Percentiles rank a stretch among this genome's conserved stretches.
These are phyloP conservation scores for Pocota personata DNA, from an alignment of 2,888 invertebrate genomes.

Conservation along the genomic window DNA sequence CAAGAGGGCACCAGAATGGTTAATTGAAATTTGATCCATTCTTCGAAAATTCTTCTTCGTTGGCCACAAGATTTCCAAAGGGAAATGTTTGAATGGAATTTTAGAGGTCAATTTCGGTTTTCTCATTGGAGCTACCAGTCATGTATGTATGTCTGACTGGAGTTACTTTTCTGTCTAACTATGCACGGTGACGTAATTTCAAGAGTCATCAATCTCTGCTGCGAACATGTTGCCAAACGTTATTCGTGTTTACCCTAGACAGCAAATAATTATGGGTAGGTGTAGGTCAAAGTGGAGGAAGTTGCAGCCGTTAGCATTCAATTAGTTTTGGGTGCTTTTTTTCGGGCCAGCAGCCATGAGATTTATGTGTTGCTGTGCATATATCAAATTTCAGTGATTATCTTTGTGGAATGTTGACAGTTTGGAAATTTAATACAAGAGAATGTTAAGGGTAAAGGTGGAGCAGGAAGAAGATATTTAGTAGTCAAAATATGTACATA, in stretches of 20 bases:
- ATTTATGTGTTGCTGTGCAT: neutral
- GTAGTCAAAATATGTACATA: neutral
- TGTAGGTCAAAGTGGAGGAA: slow-evolving; percentile 17
- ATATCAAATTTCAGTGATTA: slow-evolving; percentile 48
- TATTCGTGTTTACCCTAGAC: slow-evolving; percentile 44
- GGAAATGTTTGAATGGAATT: slow-evolving; percentile 40
- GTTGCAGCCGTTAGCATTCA: slow-evolving; percentile 16
- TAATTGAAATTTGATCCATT: slow-evolving; percentile 72
- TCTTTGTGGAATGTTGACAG: slow-evolving; percentile 36
- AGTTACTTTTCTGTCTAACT: neutral
- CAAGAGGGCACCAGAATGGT: slow-evolving; percentile 49
- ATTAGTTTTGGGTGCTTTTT: neutral
- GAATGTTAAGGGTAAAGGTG: neutral
- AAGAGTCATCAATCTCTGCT: slow-evolving; percentile 52
- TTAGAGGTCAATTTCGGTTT: slow-evolving; percentile 55
- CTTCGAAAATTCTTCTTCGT: slow-evolving; percentile 45
- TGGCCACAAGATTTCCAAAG: slow-evolving; percentile 24
- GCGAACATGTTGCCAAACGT: slow-evolving; percentile 6
- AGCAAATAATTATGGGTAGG: slow-evolving; percentile 26
- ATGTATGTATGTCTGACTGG: neutral
- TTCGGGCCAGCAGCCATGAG: neutral
- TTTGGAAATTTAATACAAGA: slow-evolving; percentile 19
- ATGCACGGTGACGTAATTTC: slow-evolving; percentile 30
- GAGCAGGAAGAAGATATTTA: neutral
- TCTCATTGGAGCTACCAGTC: slow-evolving; percentile 8